These are phyloP conservation scores for Drosophila tani DNA, from an alignment of 1,140 invertebrate genomes.

Conservation along the genomic window DNA sequence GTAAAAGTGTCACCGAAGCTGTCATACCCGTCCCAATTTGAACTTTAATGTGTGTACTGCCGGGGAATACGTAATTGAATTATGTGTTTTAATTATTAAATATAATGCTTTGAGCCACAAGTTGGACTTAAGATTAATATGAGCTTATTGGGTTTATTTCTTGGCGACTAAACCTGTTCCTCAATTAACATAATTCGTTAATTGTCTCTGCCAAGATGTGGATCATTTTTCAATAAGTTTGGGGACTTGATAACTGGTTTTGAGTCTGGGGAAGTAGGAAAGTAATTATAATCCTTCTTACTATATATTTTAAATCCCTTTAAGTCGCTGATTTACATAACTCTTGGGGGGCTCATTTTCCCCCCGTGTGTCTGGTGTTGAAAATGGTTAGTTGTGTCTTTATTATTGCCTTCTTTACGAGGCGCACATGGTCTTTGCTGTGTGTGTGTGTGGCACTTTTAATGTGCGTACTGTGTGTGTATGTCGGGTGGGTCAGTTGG, in stretches of 20 bases:
- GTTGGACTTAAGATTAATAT: neutral
- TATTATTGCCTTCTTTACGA: conserved; percentile 55
- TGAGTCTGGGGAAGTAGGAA: neutral
- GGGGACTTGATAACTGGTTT: neutral
- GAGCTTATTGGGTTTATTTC: neutral
- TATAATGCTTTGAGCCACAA: neutral
- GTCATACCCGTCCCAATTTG: conserved; percentile 22
- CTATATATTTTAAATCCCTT: neutral
- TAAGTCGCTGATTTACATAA: conserved; percentile 53
- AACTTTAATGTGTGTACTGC: conserved; percentile 1
- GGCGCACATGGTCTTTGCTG: conserved; percentile 44
- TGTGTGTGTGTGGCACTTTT: conserved; percentile 22
- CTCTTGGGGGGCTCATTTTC: conserved; percentile 6
- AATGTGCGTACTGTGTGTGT: conserved; percentile 44
- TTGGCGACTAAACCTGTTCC: conserved; percentile 7
- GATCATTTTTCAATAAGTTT: conserved; percentile 10
- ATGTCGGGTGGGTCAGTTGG: conserved; percentile 13
- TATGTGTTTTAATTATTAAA: conserved; percentile 1
- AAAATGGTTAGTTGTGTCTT: conserved; percentile 55
- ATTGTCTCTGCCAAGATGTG: neutral
- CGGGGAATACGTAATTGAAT: conserved; percentile 15
- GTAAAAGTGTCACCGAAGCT: conserved; percentile 40
- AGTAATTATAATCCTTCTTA: neutral
- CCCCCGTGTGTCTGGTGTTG: conserved; percentile 12
- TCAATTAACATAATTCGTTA: conserved; percentile 15